Conservation (phyloP, 2,797 vertebrate genomes). For the Neosilurus mollespiculum region DNA sequence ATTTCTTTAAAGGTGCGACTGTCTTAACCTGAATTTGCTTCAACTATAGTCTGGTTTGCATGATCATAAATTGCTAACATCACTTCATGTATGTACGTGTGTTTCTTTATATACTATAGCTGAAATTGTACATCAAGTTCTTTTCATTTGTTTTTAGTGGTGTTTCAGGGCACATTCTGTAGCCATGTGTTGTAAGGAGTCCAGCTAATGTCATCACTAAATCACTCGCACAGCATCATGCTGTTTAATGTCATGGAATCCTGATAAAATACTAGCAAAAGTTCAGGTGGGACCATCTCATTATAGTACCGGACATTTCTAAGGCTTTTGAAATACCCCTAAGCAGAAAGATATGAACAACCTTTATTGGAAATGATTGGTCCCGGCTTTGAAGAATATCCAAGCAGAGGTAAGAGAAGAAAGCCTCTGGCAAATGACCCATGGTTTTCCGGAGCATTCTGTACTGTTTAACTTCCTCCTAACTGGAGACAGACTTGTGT, state of each 20-base stretch:
- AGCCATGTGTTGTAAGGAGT: background rate
- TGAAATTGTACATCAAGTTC: background rate
- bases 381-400: constrained; percentile 85
- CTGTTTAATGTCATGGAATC: constrained; percentile 3
- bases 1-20: background rate
- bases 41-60: background rate
- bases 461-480: constrained; percentile 4
- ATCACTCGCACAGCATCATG: too few species aligned
- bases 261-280: constrained; percentile 8
- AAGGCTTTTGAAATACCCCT: constrained; percentile 21
- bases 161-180: background rate
- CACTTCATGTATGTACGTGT: background rate
- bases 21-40: background rate
- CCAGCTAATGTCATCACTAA: background rate
- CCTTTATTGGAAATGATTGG: constrained; percentile 66
- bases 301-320: constrained; percentile 30
- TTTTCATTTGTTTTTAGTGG: background rate
- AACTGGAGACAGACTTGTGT: constrained; percentile 14
- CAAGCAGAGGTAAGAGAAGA: constrained; percentile 62
- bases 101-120: background rate
- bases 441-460: constrained; percentile 75
- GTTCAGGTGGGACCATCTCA: background rate
- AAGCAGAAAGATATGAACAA: constrained; percentile 31
- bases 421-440: constrained; percentile 76
- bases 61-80: background rate